Evolutionary conservation across 2,113 vertebrate genomes (phyloP).

Genomic region (Periophthalmus modestus): DNA sequence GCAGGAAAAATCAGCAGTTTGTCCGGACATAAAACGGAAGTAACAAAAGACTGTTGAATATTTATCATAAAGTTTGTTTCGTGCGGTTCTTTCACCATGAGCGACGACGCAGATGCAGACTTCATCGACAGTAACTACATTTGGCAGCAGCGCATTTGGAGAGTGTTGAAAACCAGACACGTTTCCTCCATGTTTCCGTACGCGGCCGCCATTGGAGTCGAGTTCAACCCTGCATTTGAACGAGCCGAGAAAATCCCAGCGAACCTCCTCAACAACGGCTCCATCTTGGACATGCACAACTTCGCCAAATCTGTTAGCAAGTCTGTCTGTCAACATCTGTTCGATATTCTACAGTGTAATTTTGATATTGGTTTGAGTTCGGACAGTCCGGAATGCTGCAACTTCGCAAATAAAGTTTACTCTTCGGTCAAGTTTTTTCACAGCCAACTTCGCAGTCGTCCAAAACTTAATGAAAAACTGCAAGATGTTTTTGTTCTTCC

Average conservation of each 20-base stretch:
- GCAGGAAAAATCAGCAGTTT: background rate
- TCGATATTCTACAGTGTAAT: slow-evolving; percentile 45
- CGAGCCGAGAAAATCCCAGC: slow-evolving; percentile 27
- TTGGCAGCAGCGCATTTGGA: slow-evolving; percentile 39
- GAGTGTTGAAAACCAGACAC: slow-evolving; percentile 8
- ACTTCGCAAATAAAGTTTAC: background rate
- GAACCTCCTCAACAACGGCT: slow-evolving; percentile 25
- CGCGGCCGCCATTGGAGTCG: slow-evolving; percentile 10
- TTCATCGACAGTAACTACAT: slow-evolving; percentile 16
- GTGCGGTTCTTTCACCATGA: background rate
- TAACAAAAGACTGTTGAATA: background rate
- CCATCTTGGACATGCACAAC: slow-evolving; percentile 37
- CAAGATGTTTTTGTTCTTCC: slow-evolving; percentile 29
- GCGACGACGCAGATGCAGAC: slow-evolving; percentile 26
- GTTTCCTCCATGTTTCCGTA: slow-evolving; percentile 13
- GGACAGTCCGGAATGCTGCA: slow-evolving; percentile 2
- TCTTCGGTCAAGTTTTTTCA: background rate
- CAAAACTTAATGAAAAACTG: background rate
- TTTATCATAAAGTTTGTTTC: background rate
- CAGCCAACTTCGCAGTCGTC: background rate
- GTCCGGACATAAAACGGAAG: background rate
- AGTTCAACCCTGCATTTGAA: slow-evolving; percentile 38
- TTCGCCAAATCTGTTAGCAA: slow-evolving; percentile 24
- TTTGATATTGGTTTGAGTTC: slow-evolving; percentile 13
- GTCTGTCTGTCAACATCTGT: slow-evolving; percentile 27